Percentiles rank a stretch among this genome's conserved stretches.
Conservation (phyloP, 2,888 invertebrate genomes). For the Microdon myrmicae region DNA sequence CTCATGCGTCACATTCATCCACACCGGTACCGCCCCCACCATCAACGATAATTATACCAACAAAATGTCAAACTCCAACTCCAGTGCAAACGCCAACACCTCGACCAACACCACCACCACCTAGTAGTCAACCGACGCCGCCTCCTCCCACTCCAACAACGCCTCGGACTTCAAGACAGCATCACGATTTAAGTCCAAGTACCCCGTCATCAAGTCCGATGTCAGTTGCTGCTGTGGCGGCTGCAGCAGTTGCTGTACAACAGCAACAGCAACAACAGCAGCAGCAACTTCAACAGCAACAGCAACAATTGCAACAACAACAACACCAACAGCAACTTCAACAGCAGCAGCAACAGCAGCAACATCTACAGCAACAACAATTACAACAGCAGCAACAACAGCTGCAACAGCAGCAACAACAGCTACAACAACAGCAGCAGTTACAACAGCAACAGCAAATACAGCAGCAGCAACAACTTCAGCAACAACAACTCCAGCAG, state of each 20-base stretch:
- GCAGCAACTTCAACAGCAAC: slow-evolving; percentile 56
- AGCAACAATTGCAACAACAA: slow-evolving; percentile 55
- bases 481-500: slow-evolving; percentile 54
- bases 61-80: slow-evolving; percentile 65
- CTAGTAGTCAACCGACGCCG: slow-evolving; percentile 67
- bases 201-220: slow-evolving; percentile 62
- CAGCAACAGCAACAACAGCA: slow-evolving; percentile 55
- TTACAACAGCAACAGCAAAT: slow-evolving; percentile 54
- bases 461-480: slow-evolving; percentile 2
- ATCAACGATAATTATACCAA: slow-evolving; percentile 64
- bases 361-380: slow-evolving; percentile 23
- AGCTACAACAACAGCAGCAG: slow-evolving; percentile 56
- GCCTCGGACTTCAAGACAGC: slow-evolving; percentile 61
- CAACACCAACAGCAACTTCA: slow-evolving; percentile 56
- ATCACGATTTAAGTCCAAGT: slow-evolving; percentile 61
- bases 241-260: slow-evolving; percentile 30
- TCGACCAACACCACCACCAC: slow-evolving; percentile 70
- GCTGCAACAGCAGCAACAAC: slow-evolving; percentile 55
- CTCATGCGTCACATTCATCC: slow-evolving; percentile 59
- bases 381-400: slow-evolving; percentile 57
- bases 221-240: slow-evolving; percentile 58
- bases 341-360: slow-evolving; percentile 56
- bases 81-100: slow-evolving; percentile 69
- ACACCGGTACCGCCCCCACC: slow-evolving; percentile 57
- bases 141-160: slow-evolving; percentile 59